Base-by-base conservation (phyloP, 2,888 invertebrate genomes). In the Argyra leucocephala region DNA sequence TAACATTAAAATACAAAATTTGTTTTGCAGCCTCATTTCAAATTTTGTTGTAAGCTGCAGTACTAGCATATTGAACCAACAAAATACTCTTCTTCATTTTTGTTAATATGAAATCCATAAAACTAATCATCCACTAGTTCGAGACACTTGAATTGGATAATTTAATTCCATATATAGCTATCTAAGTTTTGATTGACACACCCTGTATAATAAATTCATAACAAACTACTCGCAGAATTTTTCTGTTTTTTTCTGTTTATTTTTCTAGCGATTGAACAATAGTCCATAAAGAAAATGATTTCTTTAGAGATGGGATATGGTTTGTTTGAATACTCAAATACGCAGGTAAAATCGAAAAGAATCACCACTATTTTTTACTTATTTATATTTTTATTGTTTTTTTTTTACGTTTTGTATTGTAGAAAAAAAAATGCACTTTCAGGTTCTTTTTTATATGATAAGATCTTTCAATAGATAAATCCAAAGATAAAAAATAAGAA, bases 341-440 rank as follows among this genome's bases (percentile, higher is more conserved):
- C 48, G 48, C 48, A 48, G 48, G 48, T 48, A 48, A 48, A 48
- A n/a, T n/a, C n/a, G n/a, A 48, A 48, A n/a, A 31, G 31, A 48
- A 48, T 48, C 4, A 48, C 4, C 12, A 48, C 18, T 48, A 12
- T 5, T 3, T 48, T 15, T 48, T 48, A 15, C 18, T 48, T 48
- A 18, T 18, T 18, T 18, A 18, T 18, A 18, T 48, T 7, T 10
- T 31, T 31, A 10, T 31, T 31, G 31, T 31, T 5, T 7, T 31
- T 31, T 31, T 31, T 31, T 31, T 31, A 6, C 9, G 12, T 31
- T 6, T 31, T 31, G 12, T 31, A n/a, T n/a, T n/a, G n/a, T n/a
- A n/a, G n/a, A n/a, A n/a, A n/a, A 31, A 31, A 31, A 31, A 31
- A 31, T 31, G 31, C 31, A 31, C 31, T 31, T 31, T 31, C 7